A percentile compares a stretch with the other conserved stretches of the same genome.
Conservation (phyloP, 92 coral and sea anemone species). For the Bergia puertoricense region DNA sequence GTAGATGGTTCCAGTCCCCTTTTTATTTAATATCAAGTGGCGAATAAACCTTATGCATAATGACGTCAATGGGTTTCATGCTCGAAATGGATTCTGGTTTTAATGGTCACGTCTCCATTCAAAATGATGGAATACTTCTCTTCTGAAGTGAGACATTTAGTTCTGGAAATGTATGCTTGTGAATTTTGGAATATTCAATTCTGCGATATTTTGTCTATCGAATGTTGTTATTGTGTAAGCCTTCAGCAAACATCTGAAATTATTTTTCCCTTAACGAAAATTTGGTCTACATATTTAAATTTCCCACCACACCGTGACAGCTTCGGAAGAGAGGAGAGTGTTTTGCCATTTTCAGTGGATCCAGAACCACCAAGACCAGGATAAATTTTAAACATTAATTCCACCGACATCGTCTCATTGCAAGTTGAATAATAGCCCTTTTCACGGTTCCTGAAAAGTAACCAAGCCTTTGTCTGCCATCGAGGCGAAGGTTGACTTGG, state of each 20-base stretch:
- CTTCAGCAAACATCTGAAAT: not conserved
- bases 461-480: too few relatives aligned
- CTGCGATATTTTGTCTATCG: not conserved
- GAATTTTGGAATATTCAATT: not conserved
- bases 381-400: too few relatives aligned
- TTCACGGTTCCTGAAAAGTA: too few relatives aligned
- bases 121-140: not conserved
- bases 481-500: too few relatives aligned
- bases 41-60: not conserved
- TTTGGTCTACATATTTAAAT: not conserved
- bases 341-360: not conserved
- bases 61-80: not conserved
- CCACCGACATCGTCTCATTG: not conserved
- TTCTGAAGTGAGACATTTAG: not conserved
- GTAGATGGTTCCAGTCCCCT: not conserved
- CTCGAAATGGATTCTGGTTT: not conserved
- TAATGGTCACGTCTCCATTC: not conserved
- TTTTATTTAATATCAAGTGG: not conserved
- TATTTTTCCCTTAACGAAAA: not conserved
- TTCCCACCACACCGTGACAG: not conserved
- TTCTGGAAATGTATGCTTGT: too few relatives aligned
- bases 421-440: too few relatives aligned
- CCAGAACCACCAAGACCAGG: not conserved
- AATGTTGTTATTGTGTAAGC: not conserved
- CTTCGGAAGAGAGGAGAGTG: not conserved